Evolutionary conservation across 2,113 vertebrate genomes (phyloP), one percentile per base, ranked within the genome.

Genomic region (Dicerorhinus sumatrensis): DNA sequence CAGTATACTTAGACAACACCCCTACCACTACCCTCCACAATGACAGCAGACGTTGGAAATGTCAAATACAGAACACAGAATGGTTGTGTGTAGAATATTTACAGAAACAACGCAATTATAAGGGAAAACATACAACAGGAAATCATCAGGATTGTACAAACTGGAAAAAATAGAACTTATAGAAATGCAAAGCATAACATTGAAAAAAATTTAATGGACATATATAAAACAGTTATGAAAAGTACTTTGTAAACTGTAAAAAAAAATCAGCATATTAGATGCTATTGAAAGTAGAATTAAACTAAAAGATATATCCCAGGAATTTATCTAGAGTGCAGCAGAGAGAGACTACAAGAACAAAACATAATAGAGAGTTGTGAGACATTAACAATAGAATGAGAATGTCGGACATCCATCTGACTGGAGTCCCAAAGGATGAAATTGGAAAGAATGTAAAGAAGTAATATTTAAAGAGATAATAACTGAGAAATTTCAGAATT

Each of bases 1-100:
- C 65, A 54, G 81, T 39, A 39, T 20, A 46, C 80, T 84, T 62
- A 94, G 56, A 12, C 33, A 84, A 36, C 13, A 60, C 36, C 54
- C 39, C 69, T 69, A 29, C 9, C 60, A 56, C 69, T 60, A 83
- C 60, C 51, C 20, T 46, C 51, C 23, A 62, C 75, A 60, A 96
- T 81, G 84, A 82, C 39, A 69, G 25, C 56, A 82, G 48, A 58
- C 16, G 36, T 21, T 76, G 54, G 33, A 73, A 94, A 58, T 58
- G 29, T 81, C 65, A 91, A 46, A 86, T 73, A 65, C 5, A 82
- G 75, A 96, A 96, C 16, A 58, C 36, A 87, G 58, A 94, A 81
- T 48, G 72, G 20, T 10, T 62, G 1, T 36, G 33, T 76, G 20
- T 5, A 91, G 46, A 94, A 89, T 65, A 5, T 81, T 82, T 92